Evolutionary conservation across 2,113 vertebrate species (phyloP).

Genomic region (Sceloporus undulatus): DNA sequence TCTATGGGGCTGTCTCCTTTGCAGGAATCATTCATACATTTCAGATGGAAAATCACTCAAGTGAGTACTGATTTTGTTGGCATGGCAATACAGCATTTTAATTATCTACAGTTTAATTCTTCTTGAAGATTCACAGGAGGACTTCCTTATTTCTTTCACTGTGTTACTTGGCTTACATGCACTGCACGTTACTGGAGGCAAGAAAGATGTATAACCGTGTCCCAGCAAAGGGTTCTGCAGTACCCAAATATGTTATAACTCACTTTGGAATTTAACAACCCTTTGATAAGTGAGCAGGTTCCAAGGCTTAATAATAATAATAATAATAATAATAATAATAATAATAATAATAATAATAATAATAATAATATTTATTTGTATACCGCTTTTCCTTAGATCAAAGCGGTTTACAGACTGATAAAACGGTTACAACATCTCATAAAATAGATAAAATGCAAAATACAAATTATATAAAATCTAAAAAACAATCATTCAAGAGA

Average conservation of each 20-base stretch:
- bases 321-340: too few relatives aligned
- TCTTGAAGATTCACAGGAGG: not conserved
- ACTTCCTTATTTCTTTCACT: not conserved
- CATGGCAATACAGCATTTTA: not conserved
- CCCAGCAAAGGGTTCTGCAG: not conserved
- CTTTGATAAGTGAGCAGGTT: not conserved
- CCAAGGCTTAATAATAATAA: not conserved
- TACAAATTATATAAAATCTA: too few relatives aligned
- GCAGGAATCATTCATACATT: not conserved
- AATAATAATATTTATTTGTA: too few relatives aligned
- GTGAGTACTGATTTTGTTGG: slow-evolving; percentile 7
- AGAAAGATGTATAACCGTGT: not conserved
- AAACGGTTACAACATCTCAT: too few relatives aligned
- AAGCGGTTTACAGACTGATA: too few relatives aligned
- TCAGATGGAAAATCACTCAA: slow-evolving; percentile 2
- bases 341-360: too few relatives aligned
- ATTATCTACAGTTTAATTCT: not conserved
- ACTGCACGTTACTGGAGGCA: not conserved
- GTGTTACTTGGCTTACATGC: not conserved
- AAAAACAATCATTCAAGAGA: too few relatives aligned
- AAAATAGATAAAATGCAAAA: too few relatives aligned
- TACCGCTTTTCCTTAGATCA: too few relatives aligned
- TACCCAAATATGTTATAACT: too few relatives aligned
- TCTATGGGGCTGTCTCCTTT: not conserved
- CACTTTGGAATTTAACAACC: not conserved